A percentile compares a stretch with the other conserved stretches of the same genome.
Evolutionary conservation across 2,797 vertebrate genomes (phyloP).

Genomic region (Myotis myotis): DNA sequence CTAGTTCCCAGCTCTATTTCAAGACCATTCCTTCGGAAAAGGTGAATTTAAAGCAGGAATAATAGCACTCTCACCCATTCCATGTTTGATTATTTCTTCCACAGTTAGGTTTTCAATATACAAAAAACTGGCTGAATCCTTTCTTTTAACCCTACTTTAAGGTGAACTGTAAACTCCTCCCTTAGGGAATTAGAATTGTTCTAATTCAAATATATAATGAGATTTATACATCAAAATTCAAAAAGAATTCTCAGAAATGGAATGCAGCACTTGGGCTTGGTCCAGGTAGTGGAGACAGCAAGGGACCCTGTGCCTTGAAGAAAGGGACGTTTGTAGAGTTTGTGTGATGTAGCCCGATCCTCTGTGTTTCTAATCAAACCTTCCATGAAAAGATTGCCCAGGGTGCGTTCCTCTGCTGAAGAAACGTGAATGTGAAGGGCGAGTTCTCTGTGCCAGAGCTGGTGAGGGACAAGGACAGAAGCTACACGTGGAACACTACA

Average conservation of each 20-base stretch:
- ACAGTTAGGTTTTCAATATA: background rate
- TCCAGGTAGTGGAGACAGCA: background rate
- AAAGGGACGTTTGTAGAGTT: background rate
- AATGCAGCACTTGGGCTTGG: background rate
- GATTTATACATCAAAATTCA: background rate
- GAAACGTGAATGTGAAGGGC: rapidly evolving
- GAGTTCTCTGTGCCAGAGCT: background rate
- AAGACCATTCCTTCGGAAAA: conserved; percentile 74
- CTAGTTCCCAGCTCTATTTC: conserved; percentile 77
- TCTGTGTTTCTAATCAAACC: background rate
- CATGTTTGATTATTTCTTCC: background rate
- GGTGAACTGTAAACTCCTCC: background rate
- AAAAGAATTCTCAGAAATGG: background rate
- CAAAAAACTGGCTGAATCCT: background rate
- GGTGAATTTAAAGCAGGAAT: conserved; percentile 77
- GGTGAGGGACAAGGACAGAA: rapidly evolving
- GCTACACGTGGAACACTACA: rapidly evolving
- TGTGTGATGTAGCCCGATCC: background rate
- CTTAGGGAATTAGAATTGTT: background rate
- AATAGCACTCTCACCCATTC: background rate
- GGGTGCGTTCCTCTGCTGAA: background rate
- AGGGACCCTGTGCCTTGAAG: background rate
- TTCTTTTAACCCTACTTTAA: background rate
- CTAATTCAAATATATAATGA: background rate
- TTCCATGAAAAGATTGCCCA: background rate